Conservation (phyloP, 2,888 invertebrate genomes). For the Loripinus fragilis region DNA sequence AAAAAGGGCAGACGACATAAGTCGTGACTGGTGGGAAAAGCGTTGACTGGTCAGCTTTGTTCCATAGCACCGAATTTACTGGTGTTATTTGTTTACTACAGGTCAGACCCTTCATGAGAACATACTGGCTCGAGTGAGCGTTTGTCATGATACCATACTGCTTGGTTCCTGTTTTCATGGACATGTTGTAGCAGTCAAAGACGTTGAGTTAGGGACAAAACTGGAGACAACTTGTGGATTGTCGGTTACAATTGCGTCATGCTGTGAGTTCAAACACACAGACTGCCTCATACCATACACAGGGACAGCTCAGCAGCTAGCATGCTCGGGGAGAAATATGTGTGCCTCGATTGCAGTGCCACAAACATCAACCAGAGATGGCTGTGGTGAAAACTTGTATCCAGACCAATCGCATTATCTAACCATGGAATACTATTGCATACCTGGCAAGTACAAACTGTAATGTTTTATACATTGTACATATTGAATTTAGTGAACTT, state of each 20-base stretch:
- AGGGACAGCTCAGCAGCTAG: background rate
- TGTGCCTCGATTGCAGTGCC: background rate
- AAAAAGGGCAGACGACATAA: too few species aligned
- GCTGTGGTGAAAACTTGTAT: background rate
- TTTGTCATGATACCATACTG: background rate
- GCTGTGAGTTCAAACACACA: background rate
- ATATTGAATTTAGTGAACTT: too few species aligned
- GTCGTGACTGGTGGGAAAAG: too few species aligned
- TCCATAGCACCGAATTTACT: too few species aligned
- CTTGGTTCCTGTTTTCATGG: background rate
- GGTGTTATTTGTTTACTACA: too few species aligned
- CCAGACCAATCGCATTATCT: background rate
- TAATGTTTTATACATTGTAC: too few species aligned
- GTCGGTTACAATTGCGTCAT: background rate
- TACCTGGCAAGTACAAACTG: background rate
- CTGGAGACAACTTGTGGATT: background rate
- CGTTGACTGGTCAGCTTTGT: too few species aligned
- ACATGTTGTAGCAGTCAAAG: background rate
- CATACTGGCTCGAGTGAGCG: background rate
- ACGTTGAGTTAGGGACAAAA: background rate
- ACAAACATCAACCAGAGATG: background rate
- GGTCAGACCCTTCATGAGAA: too few species aligned
- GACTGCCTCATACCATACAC: background rate
- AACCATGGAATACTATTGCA: background rate
- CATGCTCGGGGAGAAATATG: background rate